Evolutionary conservation across 2,888 invertebrate genomes (phyloP), one percentile per base, ranked within the genome.

Genomic region (Choreutis nemorana): DNA sequence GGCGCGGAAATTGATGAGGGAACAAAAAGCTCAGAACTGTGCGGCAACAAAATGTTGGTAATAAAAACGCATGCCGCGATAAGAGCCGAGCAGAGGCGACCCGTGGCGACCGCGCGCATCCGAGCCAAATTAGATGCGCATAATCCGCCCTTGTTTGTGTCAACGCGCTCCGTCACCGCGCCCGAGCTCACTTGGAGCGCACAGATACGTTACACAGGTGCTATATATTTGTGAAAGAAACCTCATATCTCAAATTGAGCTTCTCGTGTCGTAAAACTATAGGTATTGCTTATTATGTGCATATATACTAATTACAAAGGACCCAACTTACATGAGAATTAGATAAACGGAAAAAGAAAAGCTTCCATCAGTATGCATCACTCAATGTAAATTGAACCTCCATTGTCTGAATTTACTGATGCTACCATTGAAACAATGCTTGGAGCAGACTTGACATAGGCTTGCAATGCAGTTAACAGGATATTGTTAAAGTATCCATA

Each of bases 1-100:
- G 71, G 75, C 77, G 77, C 68, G 77, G 77, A 77, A 75, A 77
- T 77, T 77, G 73, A 77, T 77, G 72, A 62, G 66, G 48, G 58
- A 46, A 47, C 68, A 77, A 77, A 77, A 77, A 77, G 60, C 53
- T 55, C 53, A 59, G 61, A 62, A 59, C 64, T 62, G 4, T 11
- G 57, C 63, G 61, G 65, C 71, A 70, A 73, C 75, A 77, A 73
- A 75, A 67, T 73, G 70, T 58, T 60, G 48, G 55, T 61, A 54
- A 61, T 64, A 77, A 75, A 75, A 75, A 73, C 61, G 55, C 56
- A 58, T 41, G 51, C 55, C 54, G 50, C 58, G 64, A 62, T 64
- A 63, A 60, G 55, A 55, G 52, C 42, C 43, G 28, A 31, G 33
- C 41, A 36, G 40, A 35, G 39, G 37, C 45, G 43, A 42, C 49